A percentile compares a stretch with the other conserved stretches of the same genome.
phyloP scores from a whole-genome alignment of 2,113 vertebrate species.

The Mastomys natalensis region DNA sequence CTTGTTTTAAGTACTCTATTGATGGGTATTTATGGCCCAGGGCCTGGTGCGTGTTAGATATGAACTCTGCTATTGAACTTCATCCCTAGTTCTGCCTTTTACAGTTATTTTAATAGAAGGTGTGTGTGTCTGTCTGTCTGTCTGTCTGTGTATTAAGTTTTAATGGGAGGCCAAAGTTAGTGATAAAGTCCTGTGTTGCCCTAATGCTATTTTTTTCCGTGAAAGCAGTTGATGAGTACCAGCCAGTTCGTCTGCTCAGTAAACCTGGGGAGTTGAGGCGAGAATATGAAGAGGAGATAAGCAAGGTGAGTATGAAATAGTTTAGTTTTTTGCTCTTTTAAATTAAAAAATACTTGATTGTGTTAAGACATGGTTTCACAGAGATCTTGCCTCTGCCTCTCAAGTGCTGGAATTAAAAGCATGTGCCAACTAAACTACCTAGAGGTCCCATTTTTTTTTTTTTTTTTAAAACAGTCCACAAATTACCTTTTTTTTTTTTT shows the following conservation, averaged over 20 bases:
- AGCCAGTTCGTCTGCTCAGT: constrained; percentile 84
- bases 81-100: not conserved
- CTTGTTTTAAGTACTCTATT: not conserved
- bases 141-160: constrained; percentile 51
- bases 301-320: constrained; percentile 83
- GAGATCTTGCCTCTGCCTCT: not conserved
- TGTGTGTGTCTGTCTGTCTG: not conserved
- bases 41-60: not conserved
- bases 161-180: constrained; percentile 45
- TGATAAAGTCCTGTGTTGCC: not conserved
- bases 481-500: no score
- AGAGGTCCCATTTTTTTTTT: no score
- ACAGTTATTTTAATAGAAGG: not conserved
- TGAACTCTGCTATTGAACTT: not conserved
- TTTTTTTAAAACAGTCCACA: no score
- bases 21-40: not conserved
- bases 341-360: not conserved
- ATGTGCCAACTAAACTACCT: not conserved
- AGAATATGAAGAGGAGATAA: constrained; percentile 91
- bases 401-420: not conserved
- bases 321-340: not conserved
- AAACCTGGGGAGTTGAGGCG: constrained; percentile 89
- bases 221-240: constrained; percentile 78
- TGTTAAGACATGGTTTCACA: not conserved
- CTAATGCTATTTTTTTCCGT: constrained; percentile 35